These are phyloP conservation scores for Pterois miles DNA, from an alignment of 2,797 vertebrate genomes.

Conservation along the genomic window DNA sequence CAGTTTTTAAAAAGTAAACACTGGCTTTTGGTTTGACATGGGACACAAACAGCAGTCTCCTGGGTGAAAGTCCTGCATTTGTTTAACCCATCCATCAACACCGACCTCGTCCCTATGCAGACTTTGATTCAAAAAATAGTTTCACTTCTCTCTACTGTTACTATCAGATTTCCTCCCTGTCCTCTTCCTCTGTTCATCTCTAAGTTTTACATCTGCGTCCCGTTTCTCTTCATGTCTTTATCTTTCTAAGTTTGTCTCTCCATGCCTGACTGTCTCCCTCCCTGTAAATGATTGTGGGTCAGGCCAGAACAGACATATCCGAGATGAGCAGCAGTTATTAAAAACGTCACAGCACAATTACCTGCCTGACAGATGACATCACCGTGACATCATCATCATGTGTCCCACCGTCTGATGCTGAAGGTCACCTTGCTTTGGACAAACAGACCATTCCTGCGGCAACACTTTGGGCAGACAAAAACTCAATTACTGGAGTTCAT, in stretches of 20 bases:
- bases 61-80: no score
- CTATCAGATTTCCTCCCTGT: background rate
- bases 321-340: constrained; percentile 40
- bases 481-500: background rate
- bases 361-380: constrained; percentile 57
- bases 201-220: background rate
- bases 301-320: constrained; percentile 3
- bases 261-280: background rate
- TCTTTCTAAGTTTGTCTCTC: background rate
- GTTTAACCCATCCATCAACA: no score
- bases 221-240: background rate
- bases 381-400: constrained; percentile 50
- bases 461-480: constrained; percentile 17
- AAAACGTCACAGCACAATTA: constrained; percentile 44
- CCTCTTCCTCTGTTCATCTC: background rate
- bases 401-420: constrained; percentile 25
- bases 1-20: no score
- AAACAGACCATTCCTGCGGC: background rate
- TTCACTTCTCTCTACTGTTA: no score
- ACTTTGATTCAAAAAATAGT: accelerated
- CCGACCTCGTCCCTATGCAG: accelerated
- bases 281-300: constrained; percentile 38
- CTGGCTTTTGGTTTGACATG: no score
- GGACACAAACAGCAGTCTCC: no score
- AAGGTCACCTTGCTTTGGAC: constrained; percentile 61